Evolutionary conservation across 2,888 invertebrate species (phyloP), one percentile per base, ranked within the genome.

Genomic region (Drosophila atripex): DNA sequence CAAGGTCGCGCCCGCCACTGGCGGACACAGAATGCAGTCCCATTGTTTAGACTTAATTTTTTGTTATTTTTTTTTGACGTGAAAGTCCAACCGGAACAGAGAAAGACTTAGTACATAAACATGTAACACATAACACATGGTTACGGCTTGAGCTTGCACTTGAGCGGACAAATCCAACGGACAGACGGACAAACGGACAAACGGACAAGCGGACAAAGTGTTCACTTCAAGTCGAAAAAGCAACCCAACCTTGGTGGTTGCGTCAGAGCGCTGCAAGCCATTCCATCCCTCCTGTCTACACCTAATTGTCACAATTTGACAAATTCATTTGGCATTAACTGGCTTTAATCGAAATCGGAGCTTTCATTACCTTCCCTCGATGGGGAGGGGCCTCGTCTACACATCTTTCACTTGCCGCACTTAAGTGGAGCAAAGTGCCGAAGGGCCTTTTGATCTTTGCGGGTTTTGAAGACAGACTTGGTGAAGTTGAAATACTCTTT

Each of bases 231-330:
- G 4, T 5, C 32, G 28, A 12, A n/a, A 35, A 28, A 23, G n/a
- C 23, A 23, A 9, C 11, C 41, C 85, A 86, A 80, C 80, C 83
- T 87, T 85, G 86, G 64, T 80, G 45, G 45, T 87, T 73, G 78
- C 78, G 60, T 84, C 85, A 86, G 50, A 86, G 50, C 49, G 53
- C 53, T 52, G 47, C 50, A 21, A 32, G 64, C 43, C 46, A 35
- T 56, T 38, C 65, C 65, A 35, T 56, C 51, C 65, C 65, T 59
- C 58, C 65, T 56, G 58, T 71, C 79, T 70, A 80, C 35, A 21
- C 66, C 54, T 64, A 64, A 82, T 82, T 87, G 86, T 85, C 79
- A 74, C 68, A 53, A 76, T 72, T 86, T 82, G 88, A 87, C 80
- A 87, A 86, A 76, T 85, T 76, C 68, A 86, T 82, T 78, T 71